Conservation (phyloP, 2,888 invertebrate genomes). For the Dichetophora obliterata region DNA sequence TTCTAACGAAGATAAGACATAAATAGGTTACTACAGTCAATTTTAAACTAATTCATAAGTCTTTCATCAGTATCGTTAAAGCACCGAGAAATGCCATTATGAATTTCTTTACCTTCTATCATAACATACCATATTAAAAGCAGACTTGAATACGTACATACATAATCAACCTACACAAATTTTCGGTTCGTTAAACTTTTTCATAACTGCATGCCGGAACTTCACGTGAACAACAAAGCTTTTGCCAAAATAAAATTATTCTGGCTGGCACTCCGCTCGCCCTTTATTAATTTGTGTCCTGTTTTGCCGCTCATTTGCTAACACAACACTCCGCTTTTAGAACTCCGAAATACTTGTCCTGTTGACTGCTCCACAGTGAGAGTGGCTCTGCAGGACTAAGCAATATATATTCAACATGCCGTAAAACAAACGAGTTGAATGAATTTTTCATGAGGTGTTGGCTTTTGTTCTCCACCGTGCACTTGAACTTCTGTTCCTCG, state of each 20-base stretch:
- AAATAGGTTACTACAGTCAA: no score
- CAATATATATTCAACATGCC: slow-evolving; percentile 64
- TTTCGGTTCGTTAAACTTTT: slow-evolving; percentile 60
- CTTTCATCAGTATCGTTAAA: no score
- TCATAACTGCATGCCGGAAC: slow-evolving; percentile 6
- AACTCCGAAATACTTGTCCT: slow-evolving; percentile 1
- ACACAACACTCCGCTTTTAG: background rate
- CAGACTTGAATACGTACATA: background rate
- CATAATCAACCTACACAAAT: slow-evolving; percentile 41
- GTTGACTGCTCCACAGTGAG: slow-evolving; percentile 18
- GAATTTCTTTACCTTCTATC: background rate
- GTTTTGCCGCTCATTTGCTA: slow-evolving; percentile 17
- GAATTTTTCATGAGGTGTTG: slow-evolving; percentile 68
- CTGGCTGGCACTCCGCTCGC: slow-evolving; percentile 39
- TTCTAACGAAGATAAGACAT: no score
- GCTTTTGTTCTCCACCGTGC: slow-evolving; percentile 61
- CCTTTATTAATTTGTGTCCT: slow-evolving; percentile 63
- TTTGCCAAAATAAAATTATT: slow-evolving; percentile 32
- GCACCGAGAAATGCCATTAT: slow-evolving; percentile 13
- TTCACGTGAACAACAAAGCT: background rate
- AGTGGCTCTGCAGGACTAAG: slow-evolving; percentile 23
- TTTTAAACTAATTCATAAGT: background rate
- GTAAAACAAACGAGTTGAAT: slow-evolving; percentile 66
- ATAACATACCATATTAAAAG: background rate
- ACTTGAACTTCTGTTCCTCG: slow-evolving; percentile 49